Evolutionary conservation across 1,140 invertebrate species (phyloP).

Genomic region (Mamestra configurata): DNA sequence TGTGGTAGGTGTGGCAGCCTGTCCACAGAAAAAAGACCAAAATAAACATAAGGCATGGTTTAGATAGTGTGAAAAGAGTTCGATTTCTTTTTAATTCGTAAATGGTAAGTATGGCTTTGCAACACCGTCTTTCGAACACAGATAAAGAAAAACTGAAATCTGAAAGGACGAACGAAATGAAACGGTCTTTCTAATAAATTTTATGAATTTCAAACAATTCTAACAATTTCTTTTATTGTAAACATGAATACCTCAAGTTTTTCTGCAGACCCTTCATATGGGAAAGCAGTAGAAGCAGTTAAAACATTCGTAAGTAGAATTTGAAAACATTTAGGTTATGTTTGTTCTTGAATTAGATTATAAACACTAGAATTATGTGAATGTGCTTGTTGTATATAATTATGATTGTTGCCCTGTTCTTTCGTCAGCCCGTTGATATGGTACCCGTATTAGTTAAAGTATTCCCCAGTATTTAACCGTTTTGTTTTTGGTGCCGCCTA

Average conservation of each 20-base stretch:
- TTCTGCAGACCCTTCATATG: constrained; percentile 27
- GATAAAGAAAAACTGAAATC: constrained; percentile 1
- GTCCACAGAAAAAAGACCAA: no score
- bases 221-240: neutral
- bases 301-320: constrained; percentile 80
- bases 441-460: neutral
- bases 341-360: constrained; percentile 56
- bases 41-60: no score
- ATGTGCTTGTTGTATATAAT: neutral
- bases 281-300: constrained; percentile 55
- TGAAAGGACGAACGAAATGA: constrained; percentile 30
- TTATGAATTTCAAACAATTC: neutral
- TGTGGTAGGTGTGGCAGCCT: no score
- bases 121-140: neutral
- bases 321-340: constrained; percentile 71
- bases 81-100: no score
- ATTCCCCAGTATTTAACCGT: neutral
- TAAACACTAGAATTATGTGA: neutral
- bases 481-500: neutral
- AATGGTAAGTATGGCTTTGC: no score
- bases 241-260: constrained; percentile 68
- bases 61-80: no score
- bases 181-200: constrained; percentile 22
- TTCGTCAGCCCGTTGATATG: neutral
- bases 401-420: neutral